These are phyloP conservation scores for Sylvilagus floridanus DNA, from an alignment of 2,797 vertebrate genomes.

Conservation along the genomic window DNA sequence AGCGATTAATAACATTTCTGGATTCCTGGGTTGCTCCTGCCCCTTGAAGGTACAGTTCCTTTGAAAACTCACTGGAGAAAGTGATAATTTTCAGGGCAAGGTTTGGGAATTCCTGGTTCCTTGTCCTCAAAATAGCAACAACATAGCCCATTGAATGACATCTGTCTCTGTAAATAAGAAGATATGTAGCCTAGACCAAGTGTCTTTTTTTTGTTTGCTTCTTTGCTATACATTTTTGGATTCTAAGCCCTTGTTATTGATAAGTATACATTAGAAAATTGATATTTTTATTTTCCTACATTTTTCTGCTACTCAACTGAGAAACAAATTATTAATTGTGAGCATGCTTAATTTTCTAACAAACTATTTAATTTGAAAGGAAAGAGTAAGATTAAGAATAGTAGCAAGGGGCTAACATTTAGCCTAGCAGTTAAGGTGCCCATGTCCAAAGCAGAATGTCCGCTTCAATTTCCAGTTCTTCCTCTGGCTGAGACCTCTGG, in stretches of 20 bases:
- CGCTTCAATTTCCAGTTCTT: no score
- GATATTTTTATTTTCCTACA: not conserved
- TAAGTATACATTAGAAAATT: not conserved
- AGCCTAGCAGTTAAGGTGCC: no score
- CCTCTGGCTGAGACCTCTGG: no score
- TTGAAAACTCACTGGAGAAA: not conserved
- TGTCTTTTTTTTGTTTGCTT: not conserved
- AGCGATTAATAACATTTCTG: not conserved
- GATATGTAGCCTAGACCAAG: not conserved
- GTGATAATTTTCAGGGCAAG: not conserved
- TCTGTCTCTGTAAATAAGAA: not conserved
- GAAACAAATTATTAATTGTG: not conserved
- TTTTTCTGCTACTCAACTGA: not conserved
- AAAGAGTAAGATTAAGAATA: constrained; percentile 7
- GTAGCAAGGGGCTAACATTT: not conserved
- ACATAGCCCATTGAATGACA: not conserved
- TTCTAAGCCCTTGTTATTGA: not conserved
- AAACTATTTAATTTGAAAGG: constrained; percentile 2
- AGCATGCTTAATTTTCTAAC: not conserved
- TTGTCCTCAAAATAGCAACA: not conserved
- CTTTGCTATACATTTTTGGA: not conserved
- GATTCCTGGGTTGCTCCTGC: not conserved
- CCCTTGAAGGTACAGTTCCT: not conserved
- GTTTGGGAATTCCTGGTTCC: not conserved
- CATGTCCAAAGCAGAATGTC: no score